These are phyloP conservation scores for Leptopilina drosophilae DNA, from an alignment of 2,888 invertebrate genomes.

Conservation along the genomic window DNA sequence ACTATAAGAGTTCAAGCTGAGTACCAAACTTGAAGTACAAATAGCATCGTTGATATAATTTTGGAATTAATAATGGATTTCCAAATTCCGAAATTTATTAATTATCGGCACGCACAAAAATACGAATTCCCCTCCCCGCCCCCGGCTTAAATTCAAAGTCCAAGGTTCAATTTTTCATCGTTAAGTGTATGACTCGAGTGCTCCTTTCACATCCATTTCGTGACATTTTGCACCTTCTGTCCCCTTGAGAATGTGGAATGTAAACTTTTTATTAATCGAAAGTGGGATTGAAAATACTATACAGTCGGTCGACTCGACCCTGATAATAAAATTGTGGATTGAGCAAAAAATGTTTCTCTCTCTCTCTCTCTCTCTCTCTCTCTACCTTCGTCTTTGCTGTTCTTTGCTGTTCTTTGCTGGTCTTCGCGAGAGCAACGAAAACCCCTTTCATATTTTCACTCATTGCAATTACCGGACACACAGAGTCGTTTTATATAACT, in stretches of 20 bases:
- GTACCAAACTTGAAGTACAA: no score
- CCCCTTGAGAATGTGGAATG: conserved; percentile 27
- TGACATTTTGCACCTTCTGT: conserved; percentile 33
- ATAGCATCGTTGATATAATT: no score
- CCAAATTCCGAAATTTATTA: no score
- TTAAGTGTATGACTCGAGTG: neutral
- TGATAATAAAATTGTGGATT: conserved; percentile 38
- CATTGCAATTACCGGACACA: conserved; percentile 47
- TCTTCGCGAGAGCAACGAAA: conserved; percentile 33
- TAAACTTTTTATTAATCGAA: conserved; percentile 17
- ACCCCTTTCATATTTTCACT: conserved; percentile 51
- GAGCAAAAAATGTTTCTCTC: conserved; percentile 32
- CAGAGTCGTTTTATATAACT: conserved; percentile 38
- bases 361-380: conserved; percentile 4
- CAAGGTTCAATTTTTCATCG: conserved; percentile 2
- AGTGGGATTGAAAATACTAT: conserved; percentile 16
- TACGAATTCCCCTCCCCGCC: no score
- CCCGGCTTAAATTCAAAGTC: neutral
- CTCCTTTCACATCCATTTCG: conserved; percentile 15
- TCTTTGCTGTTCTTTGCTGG: neutral
- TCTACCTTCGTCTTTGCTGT: neutral
- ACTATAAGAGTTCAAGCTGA: no score
- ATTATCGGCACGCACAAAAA: no score
- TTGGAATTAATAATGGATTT: no score
- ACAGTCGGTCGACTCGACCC: neutral